Evolutionary conservation across 2,888 invertebrate species (phyloP).

Genomic region (Scelioninae gen. 2): DNA sequence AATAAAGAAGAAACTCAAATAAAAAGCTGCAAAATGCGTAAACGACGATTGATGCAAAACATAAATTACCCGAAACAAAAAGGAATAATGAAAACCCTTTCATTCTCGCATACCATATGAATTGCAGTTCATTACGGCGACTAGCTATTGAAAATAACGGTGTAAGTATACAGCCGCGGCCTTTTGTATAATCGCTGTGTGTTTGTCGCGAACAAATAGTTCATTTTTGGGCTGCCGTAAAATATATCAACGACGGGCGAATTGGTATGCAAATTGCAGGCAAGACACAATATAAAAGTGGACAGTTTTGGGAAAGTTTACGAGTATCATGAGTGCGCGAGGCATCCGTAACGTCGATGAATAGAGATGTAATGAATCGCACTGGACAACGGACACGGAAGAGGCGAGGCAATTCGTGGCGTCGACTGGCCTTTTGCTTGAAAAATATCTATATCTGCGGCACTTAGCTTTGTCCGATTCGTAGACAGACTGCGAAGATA

Average conservation of each 20-base stretch:
- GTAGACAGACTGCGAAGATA: slow-evolving; percentile 56
- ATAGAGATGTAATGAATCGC: slow-evolving; percentile 75
- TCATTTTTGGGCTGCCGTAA: slow-evolving; percentile 34
- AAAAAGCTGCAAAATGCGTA: no score
- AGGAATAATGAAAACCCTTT: no score
- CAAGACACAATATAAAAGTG: slow-evolving; percentile 49
- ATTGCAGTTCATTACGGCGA: not conserved
- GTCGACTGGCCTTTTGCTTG: slow-evolving; percentile 66
- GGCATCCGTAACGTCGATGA: slow-evolving; percentile 72
- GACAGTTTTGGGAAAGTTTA: slow-evolving; percentile 53
- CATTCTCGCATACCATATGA: slow-evolving; percentile 5
- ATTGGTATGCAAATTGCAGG: slow-evolving; percentile 47
- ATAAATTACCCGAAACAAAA: no score
- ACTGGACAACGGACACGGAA: slow-evolving; percentile 74
- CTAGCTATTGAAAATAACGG: slow-evolving; percentile 13
- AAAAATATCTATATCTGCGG: slow-evolving; percentile 69
- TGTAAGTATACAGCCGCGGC: slow-evolving; percentile 18
- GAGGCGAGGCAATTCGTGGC: slow-evolving; percentile 73
- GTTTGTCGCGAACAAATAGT: slow-evolving; percentile 38
- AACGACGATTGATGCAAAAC: no score
- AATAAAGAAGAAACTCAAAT: no score
- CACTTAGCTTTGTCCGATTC: slow-evolving; percentile 59
- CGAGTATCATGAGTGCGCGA: slow-evolving; percentile 61
- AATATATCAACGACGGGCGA: slow-evolving; percentile 31
- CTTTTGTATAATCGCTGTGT: slow-evolving; percentile 27